Evolutionary conservation across 2,113 vertebrate genomes (phyloP).

Genomic region (Tylochromis polylepis): DNA sequence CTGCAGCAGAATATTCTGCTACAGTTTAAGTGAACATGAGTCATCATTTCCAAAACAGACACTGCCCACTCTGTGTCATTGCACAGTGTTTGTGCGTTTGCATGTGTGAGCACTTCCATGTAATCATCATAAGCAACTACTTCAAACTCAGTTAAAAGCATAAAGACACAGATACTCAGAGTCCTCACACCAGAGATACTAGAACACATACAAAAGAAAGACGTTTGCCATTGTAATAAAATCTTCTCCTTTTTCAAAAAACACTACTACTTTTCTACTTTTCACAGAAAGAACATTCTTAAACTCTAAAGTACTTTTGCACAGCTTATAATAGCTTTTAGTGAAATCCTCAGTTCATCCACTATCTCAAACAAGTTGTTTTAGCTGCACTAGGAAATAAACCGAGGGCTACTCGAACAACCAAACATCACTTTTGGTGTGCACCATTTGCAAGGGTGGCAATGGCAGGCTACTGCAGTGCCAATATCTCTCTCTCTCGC

Average conservation of each 20-base stretch:
- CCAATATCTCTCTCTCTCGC: fast-evolving
- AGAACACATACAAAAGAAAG: background rate
- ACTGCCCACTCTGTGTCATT: background rate
- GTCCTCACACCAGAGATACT: background rate
- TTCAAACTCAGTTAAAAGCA: background rate
- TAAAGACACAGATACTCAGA: background rate
- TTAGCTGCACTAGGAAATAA: background rate
- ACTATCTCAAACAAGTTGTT: background rate
- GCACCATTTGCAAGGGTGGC: background rate
- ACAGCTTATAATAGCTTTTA: background rate
- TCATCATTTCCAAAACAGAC: conserved; percentile 50
- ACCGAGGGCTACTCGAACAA: background rate
- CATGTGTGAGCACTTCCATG: background rate
- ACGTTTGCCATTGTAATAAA: background rate
- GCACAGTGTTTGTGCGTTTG: background rate
- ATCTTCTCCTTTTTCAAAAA: background rate
- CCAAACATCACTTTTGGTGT: background rate
- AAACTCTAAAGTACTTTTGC: background rate
- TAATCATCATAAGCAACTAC: background rate
- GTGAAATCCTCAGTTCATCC: background rate
- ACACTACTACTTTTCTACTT: background rate
- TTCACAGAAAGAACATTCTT: background rate
- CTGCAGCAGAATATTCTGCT: background rate
- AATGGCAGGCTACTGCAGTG: background rate
- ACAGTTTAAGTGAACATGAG: conserved; percentile 9